Conservation (phyloP, 2,888 invertebrate species). For the Macrosoma leucophasiata region DNA sequence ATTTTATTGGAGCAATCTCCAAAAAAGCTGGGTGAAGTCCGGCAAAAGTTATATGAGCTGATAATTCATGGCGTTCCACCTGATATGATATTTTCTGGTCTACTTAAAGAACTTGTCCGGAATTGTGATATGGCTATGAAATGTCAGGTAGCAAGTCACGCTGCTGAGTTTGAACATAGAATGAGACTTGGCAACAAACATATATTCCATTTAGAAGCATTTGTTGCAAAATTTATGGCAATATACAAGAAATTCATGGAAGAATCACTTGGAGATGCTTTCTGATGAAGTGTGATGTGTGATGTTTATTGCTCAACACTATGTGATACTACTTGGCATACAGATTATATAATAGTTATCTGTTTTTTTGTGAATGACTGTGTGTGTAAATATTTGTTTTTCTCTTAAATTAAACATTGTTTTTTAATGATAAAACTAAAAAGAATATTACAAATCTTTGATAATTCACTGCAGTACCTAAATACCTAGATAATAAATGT, state of each 20-base stretch:
- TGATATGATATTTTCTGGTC: slow-evolving; percentile 91
- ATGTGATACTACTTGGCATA: no score
- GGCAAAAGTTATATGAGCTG: slow-evolving; percentile 94
- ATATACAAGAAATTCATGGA: slow-evolving; percentile 93
- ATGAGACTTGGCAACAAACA: slow-evolving; percentile 94
- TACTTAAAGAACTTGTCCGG: slow-evolving; percentile 87
- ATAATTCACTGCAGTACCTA: no score
- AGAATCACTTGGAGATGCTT: slow-evolving; percentile 77
- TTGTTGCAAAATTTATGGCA: slow-evolving; percentile 97
- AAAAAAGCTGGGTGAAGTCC: slow-evolving; percentile 86
- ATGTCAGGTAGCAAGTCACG: slow-evolving; percentile 87
- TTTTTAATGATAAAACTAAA: no score
- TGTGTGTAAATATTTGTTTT: no score
- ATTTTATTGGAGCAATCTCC: slow-evolving; percentile 92
- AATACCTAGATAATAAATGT: no score
- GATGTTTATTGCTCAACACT: no score
- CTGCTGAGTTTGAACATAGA: slow-evolving; percentile 94
- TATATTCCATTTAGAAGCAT: slow-evolving; percentile 98
- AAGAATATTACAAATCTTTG: neutral
- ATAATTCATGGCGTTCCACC: slow-evolving; percentile 95
- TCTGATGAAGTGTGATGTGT: slow-evolving; percentile 33
- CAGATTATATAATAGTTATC: no score
- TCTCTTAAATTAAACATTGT: no score
- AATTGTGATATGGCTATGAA: slow-evolving; percentile 95
- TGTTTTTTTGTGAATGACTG: no score